Evolutionary conservation across 2,888 invertebrate genomes (phyloP), one percentile per base, ranked within the genome.

Genomic region (Emmelina monodactyla): DNA sequence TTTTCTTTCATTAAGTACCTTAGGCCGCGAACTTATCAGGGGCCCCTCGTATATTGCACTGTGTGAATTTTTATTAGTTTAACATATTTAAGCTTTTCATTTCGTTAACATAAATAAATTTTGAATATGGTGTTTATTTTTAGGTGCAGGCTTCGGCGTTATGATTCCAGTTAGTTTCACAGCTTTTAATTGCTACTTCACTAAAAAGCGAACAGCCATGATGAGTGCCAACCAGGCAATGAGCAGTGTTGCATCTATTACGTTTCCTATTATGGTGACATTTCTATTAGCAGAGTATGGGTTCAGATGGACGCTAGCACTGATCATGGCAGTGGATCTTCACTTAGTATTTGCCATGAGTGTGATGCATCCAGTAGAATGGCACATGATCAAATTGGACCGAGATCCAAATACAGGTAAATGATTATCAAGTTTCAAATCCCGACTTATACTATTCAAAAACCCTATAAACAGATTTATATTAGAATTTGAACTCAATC

Each of bases 161-260:
- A 85, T 90, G 72, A 76, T 89, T 40, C 89, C 90, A 22, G 83
- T 89, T 2, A 82, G 85, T 31, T 88, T 87, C 45, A 87, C 89
- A 1, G 85, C 87, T 4, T 88, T 91, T 49, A 90, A 91, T 49
- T 83, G 85, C 41, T 91, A 89, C 50, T 91, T 91, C 50, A 83
- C 86, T 0, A 83, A 84, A 49, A 86, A 82, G 50, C 78, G 89
- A 4, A 85, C 87, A 0, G 79, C 87, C 34, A 86, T 89, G 76
- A 90, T 89, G 88, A 86, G 88, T 37, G 81, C 86, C 9, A 84
- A 88, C n/a, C 91, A 91, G 58, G 83, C 87, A 0, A 63, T 88
- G 43, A 85, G 89, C 47, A 88, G 87, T 6, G 56, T 87, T 28
- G 86, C 86, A 0, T 83, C 84, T 5, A 90, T 90, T 51, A 73